Conservation (phyloP, 1,140 invertebrate species). For the Neuroterus valhalla region DNA sequence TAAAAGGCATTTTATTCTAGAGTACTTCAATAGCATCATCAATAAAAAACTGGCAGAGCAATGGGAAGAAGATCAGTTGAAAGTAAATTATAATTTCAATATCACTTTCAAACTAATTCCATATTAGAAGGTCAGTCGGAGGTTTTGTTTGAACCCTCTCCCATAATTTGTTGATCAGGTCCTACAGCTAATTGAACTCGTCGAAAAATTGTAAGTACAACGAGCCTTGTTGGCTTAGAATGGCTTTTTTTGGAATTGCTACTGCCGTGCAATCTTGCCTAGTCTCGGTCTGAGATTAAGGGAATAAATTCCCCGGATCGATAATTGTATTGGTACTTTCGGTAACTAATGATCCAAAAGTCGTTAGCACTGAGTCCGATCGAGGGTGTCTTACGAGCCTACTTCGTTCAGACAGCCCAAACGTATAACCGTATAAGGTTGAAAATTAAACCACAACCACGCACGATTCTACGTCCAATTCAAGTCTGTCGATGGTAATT, state of each 20-base stretch:
- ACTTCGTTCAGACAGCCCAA: constrained; percentile 53
- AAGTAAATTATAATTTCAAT: no score
- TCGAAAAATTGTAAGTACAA: constrained; percentile 17
- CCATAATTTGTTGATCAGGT: background rate
- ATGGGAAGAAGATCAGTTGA: no score
- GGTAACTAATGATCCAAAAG: constrained; percentile 76
- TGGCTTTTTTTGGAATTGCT: constrained; percentile 18
- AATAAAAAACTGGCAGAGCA: no score
- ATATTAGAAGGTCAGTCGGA: no score
- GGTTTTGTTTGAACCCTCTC: no score
- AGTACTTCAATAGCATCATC: no score
- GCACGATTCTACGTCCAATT: constrained; percentile 58
- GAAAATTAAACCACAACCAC: constrained; percentile 65
- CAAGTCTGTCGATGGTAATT: constrained; percentile 65
- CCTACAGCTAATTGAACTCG: constrained; percentile 6
- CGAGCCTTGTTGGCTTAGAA: constrained; percentile 8
- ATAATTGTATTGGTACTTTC: constrained; percentile 76
- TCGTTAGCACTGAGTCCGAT: constrained; percentile 68
- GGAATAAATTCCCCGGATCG: constrained; percentile 71
- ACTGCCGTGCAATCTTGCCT: constrained; percentile 46
- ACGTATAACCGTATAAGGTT: constrained; percentile 51
- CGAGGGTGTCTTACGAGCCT: constrained; percentile 64
- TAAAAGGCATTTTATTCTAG: no score
- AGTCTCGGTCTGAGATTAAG: constrained; percentile 66
- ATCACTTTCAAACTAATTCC: no score